Evolutionary conservation across 2,888 invertebrate genomes (phyloP), one percentile per base, ranked within the genome.

Genomic region (Polyommatus iphigenia): DNA sequence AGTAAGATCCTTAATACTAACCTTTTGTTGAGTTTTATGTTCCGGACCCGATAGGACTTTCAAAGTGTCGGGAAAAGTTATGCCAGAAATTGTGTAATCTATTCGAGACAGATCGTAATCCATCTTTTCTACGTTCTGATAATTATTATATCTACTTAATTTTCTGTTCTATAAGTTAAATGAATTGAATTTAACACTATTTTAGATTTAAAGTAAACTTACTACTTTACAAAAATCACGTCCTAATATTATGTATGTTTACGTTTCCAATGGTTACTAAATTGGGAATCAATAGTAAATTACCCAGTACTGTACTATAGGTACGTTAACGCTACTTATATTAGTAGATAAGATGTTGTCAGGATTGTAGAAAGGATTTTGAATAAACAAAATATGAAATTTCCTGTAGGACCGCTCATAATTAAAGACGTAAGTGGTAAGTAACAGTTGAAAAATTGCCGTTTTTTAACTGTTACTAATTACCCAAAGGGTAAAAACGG

Each of bases 71-170:
- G 96, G 95, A 79, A 96, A 96, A 8, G 97, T 97, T 71, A 97
- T 95, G 6, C 97, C 97, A 79, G 97, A 96, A 85, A 97, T 95
- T 32, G 96, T 95, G 85, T 98, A 98, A 91, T 98, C 98, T n/a
- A 98, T 95, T 81, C 98, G 95, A 67, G 96, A 95, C 83, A 98
- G 91, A 89, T 97, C 96, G 83, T 98, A 93, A 89, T 97, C 96
- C 98, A 98, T 97, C 83, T 81, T 59, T 24, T 54, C 18, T 5
- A 36, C 36, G 10, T 8, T 2, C 41, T 8, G n/a, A n/a, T n/a
- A n/a, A n/a, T n/a, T n/a, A n/a, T n/a, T 41, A 36, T 36, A 6
- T 41, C 1, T 41, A 46, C 46, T 46, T 46, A 46, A 46, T 46
- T 46, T 46, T 10, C 46, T 46, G 10, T 46, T 13, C 10, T 46